phyloP scores from a whole-genome alignment of 2,113 vertebrate species.

The Noctilio leporinus region DNA sequence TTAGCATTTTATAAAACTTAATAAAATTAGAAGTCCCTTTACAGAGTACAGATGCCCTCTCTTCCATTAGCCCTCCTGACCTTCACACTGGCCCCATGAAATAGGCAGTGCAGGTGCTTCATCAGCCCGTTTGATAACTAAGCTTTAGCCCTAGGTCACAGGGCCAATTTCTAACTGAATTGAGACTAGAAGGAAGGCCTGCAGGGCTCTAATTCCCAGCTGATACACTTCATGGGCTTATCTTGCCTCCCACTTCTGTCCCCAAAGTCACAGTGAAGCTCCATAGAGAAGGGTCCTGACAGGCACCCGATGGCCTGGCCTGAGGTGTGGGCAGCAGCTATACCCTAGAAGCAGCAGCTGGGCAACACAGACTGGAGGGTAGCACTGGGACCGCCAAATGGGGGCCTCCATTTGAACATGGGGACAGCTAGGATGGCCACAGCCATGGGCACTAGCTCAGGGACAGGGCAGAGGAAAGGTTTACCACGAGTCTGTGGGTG shows the following conservation, averaged over 20 bases:
- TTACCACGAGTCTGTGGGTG: not conserved
- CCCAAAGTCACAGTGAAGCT: not conserved
- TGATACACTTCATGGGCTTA: not conserved
- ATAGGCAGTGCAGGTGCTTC: no score
- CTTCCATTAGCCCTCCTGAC: not conserved
- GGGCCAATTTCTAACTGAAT: not conserved
- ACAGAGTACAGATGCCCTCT: not conserved
- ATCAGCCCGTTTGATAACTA: not conserved
- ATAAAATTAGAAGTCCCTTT: not conserved
- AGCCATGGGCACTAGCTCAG: not conserved
- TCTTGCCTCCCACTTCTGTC: not conserved
- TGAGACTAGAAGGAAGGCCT: not conserved
- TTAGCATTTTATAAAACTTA: not conserved
- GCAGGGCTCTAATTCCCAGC: not conserved
- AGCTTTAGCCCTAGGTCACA: not conserved
- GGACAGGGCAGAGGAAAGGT: not conserved
- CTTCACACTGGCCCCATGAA: not conserved
- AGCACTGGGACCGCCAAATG: fast-evolving
- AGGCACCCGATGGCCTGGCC: not conserved
- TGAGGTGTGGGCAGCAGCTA: no score
- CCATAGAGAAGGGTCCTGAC: not conserved
- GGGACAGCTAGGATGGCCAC: not conserved
- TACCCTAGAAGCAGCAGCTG: not conserved
- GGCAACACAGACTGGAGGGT: not conserved
- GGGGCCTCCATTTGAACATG: not conserved